A percentile compares a stretch with the other conserved stretches of the same genome.
phyloP scores from a whole-genome alignment of 2,888 invertebrate species.

The Drosophila nigritarsus region DNA sequence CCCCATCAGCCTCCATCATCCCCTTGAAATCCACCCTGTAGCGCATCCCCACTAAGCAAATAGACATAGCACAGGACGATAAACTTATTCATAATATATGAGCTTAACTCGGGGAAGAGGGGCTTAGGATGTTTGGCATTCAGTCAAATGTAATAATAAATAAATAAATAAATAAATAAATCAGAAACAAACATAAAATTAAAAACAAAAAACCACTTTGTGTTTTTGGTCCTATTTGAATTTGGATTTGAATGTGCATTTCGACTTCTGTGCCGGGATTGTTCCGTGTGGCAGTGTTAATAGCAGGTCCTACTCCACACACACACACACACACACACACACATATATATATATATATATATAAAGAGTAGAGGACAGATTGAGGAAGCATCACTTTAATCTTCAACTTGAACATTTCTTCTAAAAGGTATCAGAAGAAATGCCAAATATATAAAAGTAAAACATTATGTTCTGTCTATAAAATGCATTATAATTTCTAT shows the following conservation, averaged over 20 bases:
- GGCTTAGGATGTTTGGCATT: slow-evolving; percentile 49
- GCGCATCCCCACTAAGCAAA: slow-evolving; percentile 41
- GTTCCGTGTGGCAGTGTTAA: not conserved
- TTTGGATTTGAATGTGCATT: slow-evolving; percentile 9
- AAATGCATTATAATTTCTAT: not conserved
- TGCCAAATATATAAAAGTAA: not conserved
- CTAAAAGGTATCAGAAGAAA: not conserved
- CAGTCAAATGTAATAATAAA: slow-evolving; percentile 74
- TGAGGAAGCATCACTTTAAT: not conserved
- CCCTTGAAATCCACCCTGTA: not conserved
- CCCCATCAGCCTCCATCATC: not conserved
- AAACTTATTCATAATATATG: slow-evolving; percentile 73
- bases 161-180: slow-evolving; percentile 63
- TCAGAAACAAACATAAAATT: slow-evolving; percentile 31
- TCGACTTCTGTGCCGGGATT: not conserved
- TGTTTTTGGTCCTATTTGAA: slow-evolving; percentile 9
- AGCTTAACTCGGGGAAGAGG: slow-evolving; percentile 23
- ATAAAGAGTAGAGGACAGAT: not conserved
- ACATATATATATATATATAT: not conserved
- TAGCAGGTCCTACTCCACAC: not conserved
- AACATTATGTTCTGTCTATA: not conserved
- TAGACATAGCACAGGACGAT: slow-evolving; percentile 65
- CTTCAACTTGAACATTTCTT: not conserved
- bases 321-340: not conserved
- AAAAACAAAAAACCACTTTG: not conserved